A percentile compares a stretch with the other conserved stretches of the same genome.
These are phyloP conservation scores for Pangasius larnaudii DNA, from an alignment of 2,797 vertebrate species.

Conservation along the genomic window DNA sequence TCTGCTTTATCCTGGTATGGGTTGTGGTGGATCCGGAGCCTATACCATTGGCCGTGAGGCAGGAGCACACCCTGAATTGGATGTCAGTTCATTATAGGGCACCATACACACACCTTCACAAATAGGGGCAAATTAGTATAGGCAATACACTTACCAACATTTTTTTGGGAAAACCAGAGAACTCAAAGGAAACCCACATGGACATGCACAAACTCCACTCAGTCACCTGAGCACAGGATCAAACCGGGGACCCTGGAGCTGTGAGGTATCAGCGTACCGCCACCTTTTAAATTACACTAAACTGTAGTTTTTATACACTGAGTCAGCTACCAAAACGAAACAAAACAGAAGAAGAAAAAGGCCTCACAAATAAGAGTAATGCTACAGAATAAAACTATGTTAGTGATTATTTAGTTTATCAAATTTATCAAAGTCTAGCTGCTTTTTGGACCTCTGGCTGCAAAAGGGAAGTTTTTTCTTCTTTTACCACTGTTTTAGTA, in stretches of 20 bases:
- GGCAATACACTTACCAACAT: background rate
- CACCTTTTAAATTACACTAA: background rate
- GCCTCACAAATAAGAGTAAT: background rate
- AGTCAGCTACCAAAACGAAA: slow-evolving; percentile 9
- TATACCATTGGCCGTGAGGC: background rate
- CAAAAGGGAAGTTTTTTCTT: background rate
- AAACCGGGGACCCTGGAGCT: background rate
- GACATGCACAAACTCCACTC: background rate
- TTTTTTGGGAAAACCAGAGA: background rate
- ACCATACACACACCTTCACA: background rate
- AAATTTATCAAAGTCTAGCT: slow-evolving; percentile 2
- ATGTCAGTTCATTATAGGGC: background rate
- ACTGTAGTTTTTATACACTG: background rate
- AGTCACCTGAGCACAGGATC: background rate
- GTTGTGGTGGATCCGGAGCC: background rate
- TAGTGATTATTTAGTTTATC: background rate
- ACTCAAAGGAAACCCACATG: too few relatives aligned
- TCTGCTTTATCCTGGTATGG: background rate
- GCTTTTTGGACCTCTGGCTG: background rate
- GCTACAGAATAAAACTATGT: background rate
- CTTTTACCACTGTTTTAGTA: background rate
- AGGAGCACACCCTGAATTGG: background rate
- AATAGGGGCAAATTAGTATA: background rate
- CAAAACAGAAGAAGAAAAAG: background rate
- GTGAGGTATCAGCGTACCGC: background rate